A percentile compares a stretch with the other conserved stretches of the same genome.
These are phyloP conservation scores for Caenorhabditis doughertyi DNA, from an alignment of 2,888 invertebrate genomes.

Conservation along the genomic window DNA sequence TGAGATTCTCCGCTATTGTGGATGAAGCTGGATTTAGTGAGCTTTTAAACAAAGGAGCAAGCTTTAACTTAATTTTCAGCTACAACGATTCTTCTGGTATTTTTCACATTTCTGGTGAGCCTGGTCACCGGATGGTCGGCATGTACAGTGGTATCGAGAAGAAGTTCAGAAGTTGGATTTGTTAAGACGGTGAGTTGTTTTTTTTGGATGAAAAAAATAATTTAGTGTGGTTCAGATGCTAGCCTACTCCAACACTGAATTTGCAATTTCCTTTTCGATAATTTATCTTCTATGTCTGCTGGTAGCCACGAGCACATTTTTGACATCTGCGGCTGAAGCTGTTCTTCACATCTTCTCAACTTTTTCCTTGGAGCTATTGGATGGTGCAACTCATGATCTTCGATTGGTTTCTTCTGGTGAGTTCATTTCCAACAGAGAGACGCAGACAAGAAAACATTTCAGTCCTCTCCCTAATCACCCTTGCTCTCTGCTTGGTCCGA, in stretches of 20 bases:
- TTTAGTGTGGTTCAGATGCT: no score
- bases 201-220: not conserved
- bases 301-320: conserved; percentile 48
- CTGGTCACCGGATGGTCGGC: conserved; percentile 62
- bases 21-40: conserved; percentile 62
- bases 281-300: conserved; percentile 49
- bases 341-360: conserved; percentile 58
- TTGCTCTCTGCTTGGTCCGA: conserved; percentile 48
- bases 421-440: not conserved
- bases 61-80: conserved; percentile 38
- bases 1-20: conserved; percentile 59
- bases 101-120: conserved; percentile 54
- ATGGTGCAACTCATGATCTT: conserved; percentile 62
- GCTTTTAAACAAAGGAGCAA: not conserved
- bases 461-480: conserved; percentile 57
- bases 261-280: conserved; percentile 53
- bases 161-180: conserved; percentile 45
- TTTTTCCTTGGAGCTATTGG: conserved; percentile 43
- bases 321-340: conserved; percentile 60
- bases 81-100: conserved; percentile 40
- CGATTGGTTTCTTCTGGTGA: conserved; percentile 53
- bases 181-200: conserved; percentile 38
- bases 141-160: conserved; percentile 50
- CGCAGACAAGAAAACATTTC: conserved; percentile 1
- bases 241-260: conserved; percentile 47